Conservation (phyloP, 2,113 vertebrate species). For the Pterocles orientalis region DNA sequence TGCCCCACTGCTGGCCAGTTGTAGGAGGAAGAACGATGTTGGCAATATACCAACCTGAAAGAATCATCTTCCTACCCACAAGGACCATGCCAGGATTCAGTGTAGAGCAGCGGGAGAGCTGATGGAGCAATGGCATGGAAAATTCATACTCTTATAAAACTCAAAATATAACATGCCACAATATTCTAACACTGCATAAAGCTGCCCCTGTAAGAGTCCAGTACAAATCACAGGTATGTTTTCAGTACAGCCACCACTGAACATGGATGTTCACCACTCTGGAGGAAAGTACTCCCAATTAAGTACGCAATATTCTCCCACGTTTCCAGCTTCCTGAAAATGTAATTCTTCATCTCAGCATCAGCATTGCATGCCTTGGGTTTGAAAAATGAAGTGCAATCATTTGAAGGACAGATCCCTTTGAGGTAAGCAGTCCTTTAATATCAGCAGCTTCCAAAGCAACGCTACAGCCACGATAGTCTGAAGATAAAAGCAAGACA, state of each 20-base stretch:
- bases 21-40: background rate
- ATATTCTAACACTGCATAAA: background rate
- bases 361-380: background rate
- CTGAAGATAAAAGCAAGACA: conserved; percentile 43
- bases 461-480: background rate
- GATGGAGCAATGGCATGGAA: background rate
- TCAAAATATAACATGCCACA: background rate
- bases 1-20: background rate
- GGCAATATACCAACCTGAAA: background rate
- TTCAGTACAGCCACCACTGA: background rate
- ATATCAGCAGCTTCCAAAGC: background rate
- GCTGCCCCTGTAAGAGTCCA: background rate
- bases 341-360: background rate
- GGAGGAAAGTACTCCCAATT: background rate
- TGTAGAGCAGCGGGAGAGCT: background rate
- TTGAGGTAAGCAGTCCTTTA: conserved; percentile 17
- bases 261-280: rapidly evolving
- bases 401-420: background rate
- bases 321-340: background rate
- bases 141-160: background rate
- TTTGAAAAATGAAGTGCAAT: conserved; percentile 19
- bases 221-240: background rate
- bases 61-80: background rate
- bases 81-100: background rate
- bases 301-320: background rate